Evolutionary conservation across 30 jellyfish, hydroid and myxozoan genomes (phyloP), one percentile per base, ranked within the genome.

Genomic region (Hydractinia echinata): DNA sequence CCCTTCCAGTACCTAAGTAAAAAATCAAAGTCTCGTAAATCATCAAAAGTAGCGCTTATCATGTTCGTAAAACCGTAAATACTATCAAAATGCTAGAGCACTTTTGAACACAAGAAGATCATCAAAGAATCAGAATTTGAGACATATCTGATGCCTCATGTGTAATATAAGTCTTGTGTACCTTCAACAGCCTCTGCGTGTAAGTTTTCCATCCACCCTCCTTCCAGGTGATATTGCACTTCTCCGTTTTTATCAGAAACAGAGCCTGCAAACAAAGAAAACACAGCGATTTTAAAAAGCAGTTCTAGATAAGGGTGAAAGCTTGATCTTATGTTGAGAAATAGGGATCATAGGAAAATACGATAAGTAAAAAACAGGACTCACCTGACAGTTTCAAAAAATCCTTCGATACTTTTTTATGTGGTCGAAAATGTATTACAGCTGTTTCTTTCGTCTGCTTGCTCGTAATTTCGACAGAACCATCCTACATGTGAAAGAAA

Each of bases 201-300:
- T 48, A 89, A 79, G 10, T 91, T 86, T 50, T 84, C 95, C 74
- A 82, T 91, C 97, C 97, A 89, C 19, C 89, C 95, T 18, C 97
- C 97, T 67, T 89, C 95, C 18, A 89, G 83, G 10, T 62, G 64
- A 53, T 76, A 80, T 72, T 54, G 83, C 4, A 66, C 72, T 7
- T 76, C 82, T 11, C 95, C 95, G 53, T 76, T 69, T 74, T 74
- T 81, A 61, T 89, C 97, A n/a, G 54, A 54, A 18, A 89, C 97
- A 49, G 72, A 88, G 54, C 97, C 97, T 89, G 66, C 18, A 73
- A 30, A 19, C 6, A 54, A 72, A 50, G 4, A 76, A 6, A 58
- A 58, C 69, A 30, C 44, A 30, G 44, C 2, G 44, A 30, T 30
- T 30, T 30, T 30, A 30, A 30, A 30, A 30, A n/a, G n/a, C n/a